Evolutionary conservation across 2,888 invertebrate species (phyloP), one percentile per base, ranked within the genome.

Genomic region (Nesidiocoris tenuis): DNA sequence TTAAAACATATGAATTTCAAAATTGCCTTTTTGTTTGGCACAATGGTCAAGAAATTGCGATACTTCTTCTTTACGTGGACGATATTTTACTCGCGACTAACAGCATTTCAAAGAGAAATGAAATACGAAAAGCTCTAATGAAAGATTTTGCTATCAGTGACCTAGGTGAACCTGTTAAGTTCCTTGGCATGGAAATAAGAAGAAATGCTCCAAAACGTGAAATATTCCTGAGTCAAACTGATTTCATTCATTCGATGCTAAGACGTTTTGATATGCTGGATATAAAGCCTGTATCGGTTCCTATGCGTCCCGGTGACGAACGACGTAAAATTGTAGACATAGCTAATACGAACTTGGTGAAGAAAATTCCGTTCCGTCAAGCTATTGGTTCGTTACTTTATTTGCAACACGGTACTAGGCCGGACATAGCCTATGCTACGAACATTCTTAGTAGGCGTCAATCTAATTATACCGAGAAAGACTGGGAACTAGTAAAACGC

Each of bases 371-470:
- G 5, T 70, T 21, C 18, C 1, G 70, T 1, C 57, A 61, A 57
- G 70, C 61, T n/a, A 70, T 57, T 22, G 70, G 70, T 17, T 57
- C 22, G 7, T 22, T 70, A 23, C 59, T 70, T 2, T 70, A 57
- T 21, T 19, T 70, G 2, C 70, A 70, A 70, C 21, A 59, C 22
- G 56, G 70, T n/a, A 59, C 59, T 19, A 18, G 70, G 19, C 70
- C 70, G 23, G 70, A 70, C 57, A 70, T 70, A 7, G 12, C 70
- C 2, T 70, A 5, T 18, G 57, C 70, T 1, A 70, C 70, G n/a
- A 70, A 70, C 24, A 16, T 70, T 3, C n/a, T 70, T 7, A 61
- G 59, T 17, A 17, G 59, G 7, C 7, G 16, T 59, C 70, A 70
- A 19, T 22, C 22, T 2, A 7, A 57, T 17, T 70, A 22, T 23